A percentile compares a stretch with the other conserved stretches of the same genome.
Conservation (phyloP, 2,113 vertebrate genomes). For the Lanius ludovicianus region DNA sequence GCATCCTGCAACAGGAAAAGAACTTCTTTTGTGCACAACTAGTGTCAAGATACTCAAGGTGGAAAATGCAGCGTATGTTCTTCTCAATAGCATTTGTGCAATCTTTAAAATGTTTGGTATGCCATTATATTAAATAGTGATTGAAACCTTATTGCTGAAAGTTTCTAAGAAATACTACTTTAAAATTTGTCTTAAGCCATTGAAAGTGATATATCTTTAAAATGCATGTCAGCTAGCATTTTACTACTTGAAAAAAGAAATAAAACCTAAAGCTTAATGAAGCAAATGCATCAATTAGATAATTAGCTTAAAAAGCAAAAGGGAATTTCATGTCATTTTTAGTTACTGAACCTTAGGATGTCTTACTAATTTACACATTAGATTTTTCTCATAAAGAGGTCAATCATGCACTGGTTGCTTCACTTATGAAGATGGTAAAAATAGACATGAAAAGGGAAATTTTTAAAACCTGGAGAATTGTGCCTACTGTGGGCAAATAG, state of each 20-base stretch:
- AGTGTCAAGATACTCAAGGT: neutral
- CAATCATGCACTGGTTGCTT: neutral
- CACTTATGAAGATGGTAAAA: neutral
- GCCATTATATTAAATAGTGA: neutral
- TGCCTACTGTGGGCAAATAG: neutral
- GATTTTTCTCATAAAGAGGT: neutral
- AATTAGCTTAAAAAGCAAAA: constrained; percentile 48
- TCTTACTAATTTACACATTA: constrained; percentile 4
- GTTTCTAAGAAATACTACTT: neutral
- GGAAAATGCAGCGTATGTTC: neutral
- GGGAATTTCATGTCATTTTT: constrained; percentile 36
- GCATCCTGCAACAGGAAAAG: neutral
- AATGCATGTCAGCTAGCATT: neutral
- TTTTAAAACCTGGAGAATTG: neutral
- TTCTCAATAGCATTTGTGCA: neutral
- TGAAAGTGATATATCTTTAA: neutral
- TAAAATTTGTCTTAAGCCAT: neutral
- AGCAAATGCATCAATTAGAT: constrained; percentile 30
- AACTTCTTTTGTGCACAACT: neutral
- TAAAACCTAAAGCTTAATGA: constrained; percentile 25
- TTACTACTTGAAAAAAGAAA: neutral
- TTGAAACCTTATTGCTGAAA: neutral
- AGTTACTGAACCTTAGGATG: neutral
- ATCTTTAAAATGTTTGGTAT: neutral
- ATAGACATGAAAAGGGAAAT: neutral